A percentile compares a stretch with the other conserved stretches of the same genome.
Evolutionary conservation across 1,140 invertebrate species (phyloP).

Genomic region (Caenorhabditis latens): DNA sequence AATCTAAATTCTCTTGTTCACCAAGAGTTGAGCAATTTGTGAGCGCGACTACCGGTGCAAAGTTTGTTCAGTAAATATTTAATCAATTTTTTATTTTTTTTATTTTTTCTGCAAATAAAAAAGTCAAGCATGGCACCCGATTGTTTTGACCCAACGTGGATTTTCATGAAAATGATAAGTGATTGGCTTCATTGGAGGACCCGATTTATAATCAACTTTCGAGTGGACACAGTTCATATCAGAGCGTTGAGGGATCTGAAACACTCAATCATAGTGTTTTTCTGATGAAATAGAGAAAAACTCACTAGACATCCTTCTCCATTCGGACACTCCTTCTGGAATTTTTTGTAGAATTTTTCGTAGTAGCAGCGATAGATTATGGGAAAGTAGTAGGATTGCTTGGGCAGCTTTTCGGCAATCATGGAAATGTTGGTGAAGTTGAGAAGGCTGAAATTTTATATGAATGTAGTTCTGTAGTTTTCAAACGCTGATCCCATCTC

Average conservation of each 20-base stretch:
- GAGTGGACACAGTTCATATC: conserved; percentile 13
- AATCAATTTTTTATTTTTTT: no score
- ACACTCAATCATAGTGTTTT: neutral
- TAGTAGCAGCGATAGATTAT: conserved; percentile 22
- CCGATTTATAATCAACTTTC: neutral
- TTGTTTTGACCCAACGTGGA: neutral
- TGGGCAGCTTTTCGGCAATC: neutral
- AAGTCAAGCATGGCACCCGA: conserved; percentile 5
- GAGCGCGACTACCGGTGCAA: no score
- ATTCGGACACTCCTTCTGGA: conserved; percentile 5
- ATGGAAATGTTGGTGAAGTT: neutral
- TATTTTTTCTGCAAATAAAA: neutral
- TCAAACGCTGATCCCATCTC: no score
- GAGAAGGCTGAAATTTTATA: neutral
- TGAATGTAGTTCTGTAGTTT: neutral
- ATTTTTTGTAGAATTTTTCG: conserved; percentile 32
- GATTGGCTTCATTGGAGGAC: conserved; percentile 3
- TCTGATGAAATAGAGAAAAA: neutral
- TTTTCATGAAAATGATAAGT: conserved; percentile 19
- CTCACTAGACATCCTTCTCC: conserved; percentile 14
- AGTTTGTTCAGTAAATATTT: no score
- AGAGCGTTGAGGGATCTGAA: conserved; percentile 4
- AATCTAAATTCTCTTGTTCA: no score
- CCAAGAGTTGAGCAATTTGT: no score
- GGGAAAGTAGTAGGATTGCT: neutral